phyloP scores from a whole-genome alignment of 35 echinoderm and acorn worm species.

The Heliocidaris tuberculata region DNA sequence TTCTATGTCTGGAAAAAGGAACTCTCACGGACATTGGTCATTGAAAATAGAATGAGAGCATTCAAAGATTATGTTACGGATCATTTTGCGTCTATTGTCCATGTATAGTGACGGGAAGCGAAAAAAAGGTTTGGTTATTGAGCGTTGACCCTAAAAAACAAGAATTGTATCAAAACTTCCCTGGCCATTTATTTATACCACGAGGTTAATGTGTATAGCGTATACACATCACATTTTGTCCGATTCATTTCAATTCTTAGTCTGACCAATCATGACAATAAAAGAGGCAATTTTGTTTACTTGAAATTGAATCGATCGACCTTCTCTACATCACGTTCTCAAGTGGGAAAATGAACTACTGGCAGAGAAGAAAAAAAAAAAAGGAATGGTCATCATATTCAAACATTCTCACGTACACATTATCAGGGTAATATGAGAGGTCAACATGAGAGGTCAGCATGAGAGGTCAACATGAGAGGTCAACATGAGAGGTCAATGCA shows the following conservation, averaged over 20 bases:
- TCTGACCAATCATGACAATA: background rate
- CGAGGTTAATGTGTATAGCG: background rate
- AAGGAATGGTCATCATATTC: background rate
- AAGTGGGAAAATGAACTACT: background rate
- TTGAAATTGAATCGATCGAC: background rate
- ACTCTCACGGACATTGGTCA: background rate
- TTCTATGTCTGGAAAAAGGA: background rate
- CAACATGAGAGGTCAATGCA: background rate
- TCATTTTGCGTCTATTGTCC: background rate
- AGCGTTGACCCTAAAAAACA: background rate
- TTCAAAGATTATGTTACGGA: constrained; percentile 18
- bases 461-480: background rate
- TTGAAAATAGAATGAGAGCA: background rate
- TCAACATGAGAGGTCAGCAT: background rate
- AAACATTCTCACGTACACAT: constrained; percentile 6
- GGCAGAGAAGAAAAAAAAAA: background rate
- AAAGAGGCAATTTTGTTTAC: background rate
- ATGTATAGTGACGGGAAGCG: background rate
- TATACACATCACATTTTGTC: background rate
- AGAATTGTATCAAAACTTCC: background rate
- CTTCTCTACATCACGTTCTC: background rate
- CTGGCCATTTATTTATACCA: background rate
- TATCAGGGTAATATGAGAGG: constrained; percentile 7
- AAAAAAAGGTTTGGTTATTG: background rate
- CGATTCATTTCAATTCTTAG: background rate